Evolutionary conservation across 2,888 invertebrate species (phyloP).

Genomic region (Diplolepis rosae): DNA sequence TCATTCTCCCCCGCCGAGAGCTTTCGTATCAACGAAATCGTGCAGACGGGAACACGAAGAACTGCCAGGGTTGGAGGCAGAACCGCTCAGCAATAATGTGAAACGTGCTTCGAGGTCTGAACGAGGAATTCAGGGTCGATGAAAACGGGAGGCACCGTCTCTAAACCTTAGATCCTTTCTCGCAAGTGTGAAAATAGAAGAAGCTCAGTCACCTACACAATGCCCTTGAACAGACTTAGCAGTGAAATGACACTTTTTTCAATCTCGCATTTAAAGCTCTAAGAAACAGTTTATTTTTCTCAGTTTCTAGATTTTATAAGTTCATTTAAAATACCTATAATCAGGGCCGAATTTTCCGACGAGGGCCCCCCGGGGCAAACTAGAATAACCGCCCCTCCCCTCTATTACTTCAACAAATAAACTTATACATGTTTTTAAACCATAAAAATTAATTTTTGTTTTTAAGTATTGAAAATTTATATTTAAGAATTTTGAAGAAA

Average conservation of each 20-base stretch:
- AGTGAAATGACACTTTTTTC: constrained; percentile 3
- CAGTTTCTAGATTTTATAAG: too few species aligned
- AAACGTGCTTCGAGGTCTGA: constrained; percentile 64
- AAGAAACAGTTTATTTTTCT: too few species aligned
- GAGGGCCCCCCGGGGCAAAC: too few species aligned
- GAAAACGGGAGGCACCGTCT: constrained; percentile 43
- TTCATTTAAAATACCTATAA: too few species aligned
- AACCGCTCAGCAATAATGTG: constrained; percentile 61
- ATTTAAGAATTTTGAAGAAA: too few species aligned
- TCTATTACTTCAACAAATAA: too few species aligned
- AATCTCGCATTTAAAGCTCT: background rate
- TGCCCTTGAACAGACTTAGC: constrained; percentile 10
- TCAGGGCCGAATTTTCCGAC: too few species aligned
- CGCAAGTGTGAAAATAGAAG: constrained; percentile 49
- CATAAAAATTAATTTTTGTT: too few species aligned
- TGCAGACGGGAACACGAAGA: constrained; percentile 42
- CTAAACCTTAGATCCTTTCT: constrained; percentile 46
- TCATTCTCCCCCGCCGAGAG: constrained; percentile 31
- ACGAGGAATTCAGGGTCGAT: constrained; percentile 59
- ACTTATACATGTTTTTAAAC: too few species aligned
- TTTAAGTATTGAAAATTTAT: too few species aligned
- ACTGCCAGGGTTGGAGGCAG: constrained; percentile 42
- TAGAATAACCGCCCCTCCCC: too few species aligned
- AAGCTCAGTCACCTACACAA: constrained; percentile 35
- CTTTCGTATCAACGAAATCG: constrained; percentile 49